Conservation (phyloP, 2,797 vertebrate genomes). For the Buceros bicornis region DNA sequence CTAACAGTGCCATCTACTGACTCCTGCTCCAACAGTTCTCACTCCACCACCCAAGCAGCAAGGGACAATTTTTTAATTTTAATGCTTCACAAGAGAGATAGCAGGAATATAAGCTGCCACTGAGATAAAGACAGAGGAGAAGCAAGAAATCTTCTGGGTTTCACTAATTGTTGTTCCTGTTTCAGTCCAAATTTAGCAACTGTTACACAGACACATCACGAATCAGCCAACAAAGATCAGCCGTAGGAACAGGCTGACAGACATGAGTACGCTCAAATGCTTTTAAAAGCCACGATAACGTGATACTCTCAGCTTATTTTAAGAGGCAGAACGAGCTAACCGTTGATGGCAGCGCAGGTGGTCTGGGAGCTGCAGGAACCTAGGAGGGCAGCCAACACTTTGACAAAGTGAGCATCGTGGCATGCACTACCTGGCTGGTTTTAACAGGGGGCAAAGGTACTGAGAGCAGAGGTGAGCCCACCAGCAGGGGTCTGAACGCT, state of each 20-base stretch:
- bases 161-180: not conserved
- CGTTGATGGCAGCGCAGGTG: not conserved
- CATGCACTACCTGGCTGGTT: not conserved
- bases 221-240: not conserved
- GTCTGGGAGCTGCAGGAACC: not conserved
- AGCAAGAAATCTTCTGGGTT: not conserved
- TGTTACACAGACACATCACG: not conserved
- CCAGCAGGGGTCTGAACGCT: not conserved
- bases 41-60: not conserved
- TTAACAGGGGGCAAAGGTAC: not conserved
- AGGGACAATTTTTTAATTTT: not conserved
- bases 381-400: not conserved
- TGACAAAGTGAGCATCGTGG: not conserved
- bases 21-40: not conserved
- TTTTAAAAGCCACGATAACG: not conserved
- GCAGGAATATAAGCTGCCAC: not conserved
- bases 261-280: not conserved
- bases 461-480: not conserved
- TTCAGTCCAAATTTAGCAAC: not conserved
- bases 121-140: not conserved
- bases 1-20: conserved; percentile 41
- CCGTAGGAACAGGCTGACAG: not conserved
- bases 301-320: not conserved
- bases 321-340: not conserved
- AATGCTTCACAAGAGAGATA: not conserved